phyloP scores from a whole-genome alignment of 2,888 invertebrate genomes.

The Tachina fera region DNA sequence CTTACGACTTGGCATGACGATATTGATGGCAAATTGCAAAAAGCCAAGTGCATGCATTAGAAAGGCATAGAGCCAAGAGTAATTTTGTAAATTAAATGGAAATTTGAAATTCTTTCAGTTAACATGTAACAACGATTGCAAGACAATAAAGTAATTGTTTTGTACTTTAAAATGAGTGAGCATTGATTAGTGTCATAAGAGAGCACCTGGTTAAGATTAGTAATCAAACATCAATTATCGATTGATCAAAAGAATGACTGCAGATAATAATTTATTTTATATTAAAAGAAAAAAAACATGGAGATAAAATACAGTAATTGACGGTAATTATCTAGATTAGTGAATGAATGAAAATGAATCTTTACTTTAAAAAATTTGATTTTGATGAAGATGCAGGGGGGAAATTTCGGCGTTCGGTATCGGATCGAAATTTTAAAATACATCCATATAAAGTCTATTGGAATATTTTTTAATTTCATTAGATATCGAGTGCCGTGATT shows the following conservation, averaged over 20 bases:
- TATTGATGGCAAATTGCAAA: neutral
- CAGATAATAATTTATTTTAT: neutral
- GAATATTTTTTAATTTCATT: too few species aligned
- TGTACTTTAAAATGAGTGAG: neutral
- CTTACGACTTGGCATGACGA: neutral
- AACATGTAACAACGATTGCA: neutral
- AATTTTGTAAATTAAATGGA: slow-evolving; percentile 48
- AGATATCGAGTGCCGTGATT: too few species aligned
- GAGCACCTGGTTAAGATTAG: slow-evolving; percentile 29
- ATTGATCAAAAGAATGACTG: neutral
- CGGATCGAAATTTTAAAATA: too few species aligned
- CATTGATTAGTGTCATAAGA: neutral
- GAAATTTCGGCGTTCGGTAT: too few species aligned
- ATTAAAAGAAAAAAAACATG: neutral
- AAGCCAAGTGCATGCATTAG: slow-evolving; percentile 6
- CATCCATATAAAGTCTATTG: too few species aligned
- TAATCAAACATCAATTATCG: neutral
- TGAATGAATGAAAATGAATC: too few species aligned
- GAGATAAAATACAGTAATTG: neutral
- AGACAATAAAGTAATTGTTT: slow-evolving; percentile 26
- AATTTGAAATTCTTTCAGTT: slow-evolving; percentile 26
- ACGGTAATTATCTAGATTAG: neutral
- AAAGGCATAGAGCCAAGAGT: slow-evolving; percentile 15
- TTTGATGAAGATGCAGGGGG: too few species aligned
- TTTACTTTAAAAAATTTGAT: too few species aligned